phyloP scores from a whole-genome alignment of 2,888 invertebrate genomes.

The Brachylomia viminalis region DNA sequence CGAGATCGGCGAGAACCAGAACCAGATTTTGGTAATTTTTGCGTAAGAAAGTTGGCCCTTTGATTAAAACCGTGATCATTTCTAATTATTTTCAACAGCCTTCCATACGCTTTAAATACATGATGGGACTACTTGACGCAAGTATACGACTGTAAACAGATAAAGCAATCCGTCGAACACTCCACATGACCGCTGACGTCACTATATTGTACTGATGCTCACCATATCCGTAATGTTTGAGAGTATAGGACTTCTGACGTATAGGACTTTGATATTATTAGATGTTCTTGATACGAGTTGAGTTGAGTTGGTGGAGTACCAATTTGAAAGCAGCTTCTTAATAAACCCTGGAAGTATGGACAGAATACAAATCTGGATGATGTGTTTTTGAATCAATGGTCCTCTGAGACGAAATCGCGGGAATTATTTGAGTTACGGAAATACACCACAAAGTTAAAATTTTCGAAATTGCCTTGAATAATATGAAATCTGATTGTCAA shows the following conservation, averaged over 20 bases:
- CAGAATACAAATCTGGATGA: neutral
- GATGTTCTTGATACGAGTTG: constrained; percentile 31
- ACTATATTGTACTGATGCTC: constrained; percentile 59
- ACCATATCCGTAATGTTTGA: constrained; percentile 40
- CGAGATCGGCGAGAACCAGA: too few species aligned
- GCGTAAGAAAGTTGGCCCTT: neutral
- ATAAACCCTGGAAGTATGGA: neutral
- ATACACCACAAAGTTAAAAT: neutral
- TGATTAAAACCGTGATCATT: neutral
- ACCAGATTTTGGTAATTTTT: neutral
- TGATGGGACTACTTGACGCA: constrained; percentile 62
- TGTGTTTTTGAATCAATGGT: neutral
- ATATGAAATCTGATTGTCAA: neutral
- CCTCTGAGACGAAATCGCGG: neutral
- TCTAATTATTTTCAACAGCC: constrained; percentile 9
- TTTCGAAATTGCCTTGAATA: neutral
- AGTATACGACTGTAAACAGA: constrained; percentile 83
- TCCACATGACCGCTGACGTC: constrained; percentile 78
- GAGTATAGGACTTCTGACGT: constrained; percentile 36
- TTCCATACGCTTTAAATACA: constrained; percentile 73
- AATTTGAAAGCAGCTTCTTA: constrained; percentile 7
- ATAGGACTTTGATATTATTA: constrained; percentile 42
- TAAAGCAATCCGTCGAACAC: constrained; percentile 74
- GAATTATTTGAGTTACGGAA: neutral
- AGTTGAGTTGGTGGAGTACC: constrained; percentile 11